Conservation (phyloP, 2,113 vertebrate species). For the Stigmatopora argus region DNA sequence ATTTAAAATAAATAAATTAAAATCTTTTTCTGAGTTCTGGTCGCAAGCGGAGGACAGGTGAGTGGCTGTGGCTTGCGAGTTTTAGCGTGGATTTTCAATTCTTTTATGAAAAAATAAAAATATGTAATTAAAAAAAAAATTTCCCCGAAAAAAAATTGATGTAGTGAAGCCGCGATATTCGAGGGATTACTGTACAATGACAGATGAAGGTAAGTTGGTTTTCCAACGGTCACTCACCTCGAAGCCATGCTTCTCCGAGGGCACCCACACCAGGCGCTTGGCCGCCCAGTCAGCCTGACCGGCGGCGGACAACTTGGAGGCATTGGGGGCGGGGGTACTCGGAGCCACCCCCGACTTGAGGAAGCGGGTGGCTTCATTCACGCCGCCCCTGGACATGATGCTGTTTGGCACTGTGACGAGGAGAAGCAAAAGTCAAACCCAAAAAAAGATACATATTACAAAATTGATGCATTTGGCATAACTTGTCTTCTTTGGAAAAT, state of each 20-base stretch:
- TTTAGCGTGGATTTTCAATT: no score
- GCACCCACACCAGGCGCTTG: constrained; percentile 77
- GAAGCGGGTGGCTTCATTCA: constrained; percentile 71
- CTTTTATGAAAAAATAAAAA: no score
- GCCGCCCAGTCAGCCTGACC: constrained; percentile 79
- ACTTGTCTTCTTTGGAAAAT: neutral
- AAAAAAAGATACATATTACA: neutral
- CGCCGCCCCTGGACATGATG: constrained; percentile 68
- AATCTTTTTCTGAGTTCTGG: no score
- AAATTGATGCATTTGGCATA: neutral
- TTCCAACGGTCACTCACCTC: constrained; percentile 58
- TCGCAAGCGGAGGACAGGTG: no score
- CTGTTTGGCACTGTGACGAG: constrained; percentile 45
- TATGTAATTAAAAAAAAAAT: no score
- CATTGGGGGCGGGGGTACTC: constrained; percentile 52
- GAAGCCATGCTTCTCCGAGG: constrained; percentile 77
- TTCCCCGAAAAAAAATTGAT: no score
- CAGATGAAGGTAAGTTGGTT: neutral
- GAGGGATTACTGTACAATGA: neutral
- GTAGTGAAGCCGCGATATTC: no score
- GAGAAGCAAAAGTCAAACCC: constrained; percentile 4
- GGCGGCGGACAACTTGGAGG: constrained; percentile 58
- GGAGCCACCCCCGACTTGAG: constrained; percentile 61
- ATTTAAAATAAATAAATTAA: no score
- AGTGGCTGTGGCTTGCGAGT: no score